Percentiles rank a stretch among this genome's conserved stretches.
Conservation (phyloP, 2,113 vertebrate species). For the Eclectus roratus region DNA sequence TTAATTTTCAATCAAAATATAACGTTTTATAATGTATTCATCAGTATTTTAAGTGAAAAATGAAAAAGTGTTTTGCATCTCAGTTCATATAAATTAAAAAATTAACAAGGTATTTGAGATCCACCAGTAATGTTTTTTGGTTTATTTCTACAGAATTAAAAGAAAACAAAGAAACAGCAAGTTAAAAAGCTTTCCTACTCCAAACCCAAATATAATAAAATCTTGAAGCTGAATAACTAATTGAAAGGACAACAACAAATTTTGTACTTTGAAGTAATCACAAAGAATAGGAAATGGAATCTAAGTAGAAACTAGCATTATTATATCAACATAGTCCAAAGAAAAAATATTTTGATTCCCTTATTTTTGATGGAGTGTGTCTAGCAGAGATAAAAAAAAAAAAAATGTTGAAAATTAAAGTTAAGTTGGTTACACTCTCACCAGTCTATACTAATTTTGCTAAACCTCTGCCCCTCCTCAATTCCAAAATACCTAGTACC, state of each 20-base stretch:
- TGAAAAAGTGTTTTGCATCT: conserved; percentile 22
- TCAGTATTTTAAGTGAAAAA: conserved; percentile 2
- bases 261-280: neutral
- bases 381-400: neutral
- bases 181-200: conserved; percentile 31
- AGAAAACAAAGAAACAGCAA: conserved; percentile 16
- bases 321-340: neutral
- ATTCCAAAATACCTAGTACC: conserved; percentile 1
- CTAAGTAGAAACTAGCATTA: neutral
- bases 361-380: neutral
- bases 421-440: neutral
- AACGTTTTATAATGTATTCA: conserved; percentile 5
- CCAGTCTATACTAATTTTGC: neutral
- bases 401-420: neutral
- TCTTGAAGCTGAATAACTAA: neutral
- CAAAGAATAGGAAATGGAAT: neutral
- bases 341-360: neutral
- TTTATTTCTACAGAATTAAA: conserved; percentile 30
- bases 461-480: neutral
- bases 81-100: conserved; percentile 27
- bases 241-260: neutral
- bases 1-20: conserved; percentile 48
- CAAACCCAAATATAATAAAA: neutral
- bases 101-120: conserved; percentile 38
- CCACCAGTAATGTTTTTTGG: neutral